These are phyloP conservation scores for Gymnocephalus cernua DNA, from an alignment of 2,113 vertebrate genomes.

Conservation along the genomic window DNA sequence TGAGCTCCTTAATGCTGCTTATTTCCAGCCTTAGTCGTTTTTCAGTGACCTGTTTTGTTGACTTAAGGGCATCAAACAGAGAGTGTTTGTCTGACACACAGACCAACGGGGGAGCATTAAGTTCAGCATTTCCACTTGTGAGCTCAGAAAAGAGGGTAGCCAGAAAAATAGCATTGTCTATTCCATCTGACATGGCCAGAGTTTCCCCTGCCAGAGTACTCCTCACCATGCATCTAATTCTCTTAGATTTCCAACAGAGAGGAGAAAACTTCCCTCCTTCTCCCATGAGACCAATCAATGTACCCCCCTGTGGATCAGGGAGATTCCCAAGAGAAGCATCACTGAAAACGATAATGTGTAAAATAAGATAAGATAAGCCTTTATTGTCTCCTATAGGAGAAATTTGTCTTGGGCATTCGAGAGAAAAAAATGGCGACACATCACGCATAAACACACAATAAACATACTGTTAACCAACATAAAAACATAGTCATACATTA, in stretches of 20 bases:
- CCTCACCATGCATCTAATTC: neutral
- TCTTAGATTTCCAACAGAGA: neutral
- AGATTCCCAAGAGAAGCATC: slow-evolving; percentile 32
- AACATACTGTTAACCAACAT: too few species aligned
- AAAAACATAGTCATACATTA: too few species aligned
- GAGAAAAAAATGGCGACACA: too few species aligned
- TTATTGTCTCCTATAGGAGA: too few species aligned
- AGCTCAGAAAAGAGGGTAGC: too few species aligned
- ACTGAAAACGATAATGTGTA: slow-evolving; percentile 22
- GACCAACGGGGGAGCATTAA: neutral
- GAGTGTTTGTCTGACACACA: neutral
- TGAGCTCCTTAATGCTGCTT: too few species aligned
- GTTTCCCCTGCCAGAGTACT: neutral
- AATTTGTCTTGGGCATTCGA: too few species aligned
- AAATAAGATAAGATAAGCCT: too few species aligned
- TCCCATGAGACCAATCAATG: neutral
- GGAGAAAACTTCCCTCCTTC: neutral
- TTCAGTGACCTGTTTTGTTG: too few species aligned
- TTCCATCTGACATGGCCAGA: neutral
- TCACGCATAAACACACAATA: too few species aligned
- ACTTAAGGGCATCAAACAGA: neutral
- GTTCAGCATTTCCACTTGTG: neutral
- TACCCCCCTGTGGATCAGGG: neutral
- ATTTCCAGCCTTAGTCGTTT: too few species aligned
- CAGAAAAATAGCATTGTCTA: neutral